phyloP scores from a whole-genome alignment of 2,888 invertebrate genomes.

The Fabriciana adippe region DNA sequence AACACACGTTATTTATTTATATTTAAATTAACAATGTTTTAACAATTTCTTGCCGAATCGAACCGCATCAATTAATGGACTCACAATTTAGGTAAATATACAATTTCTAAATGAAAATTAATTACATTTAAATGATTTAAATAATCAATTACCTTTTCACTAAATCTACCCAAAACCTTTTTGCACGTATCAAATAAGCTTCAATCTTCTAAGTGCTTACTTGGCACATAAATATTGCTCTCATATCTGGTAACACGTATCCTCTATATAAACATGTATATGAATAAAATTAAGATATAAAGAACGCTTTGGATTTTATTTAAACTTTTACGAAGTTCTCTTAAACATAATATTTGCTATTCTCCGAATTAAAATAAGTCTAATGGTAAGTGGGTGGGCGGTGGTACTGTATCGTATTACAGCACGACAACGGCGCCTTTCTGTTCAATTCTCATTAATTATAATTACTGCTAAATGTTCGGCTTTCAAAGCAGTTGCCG shows the following conservation, averaged over 20 bases:
- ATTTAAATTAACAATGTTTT: no score
- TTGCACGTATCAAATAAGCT: no score
- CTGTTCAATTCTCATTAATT: slow-evolving; percentile 69
- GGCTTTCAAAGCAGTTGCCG: slow-evolving; percentile 50
- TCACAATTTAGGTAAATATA: no score
- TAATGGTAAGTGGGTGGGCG: slow-evolving; percentile 39
- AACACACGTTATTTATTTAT: no score
- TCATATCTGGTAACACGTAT: neutral
- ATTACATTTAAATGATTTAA: no score
- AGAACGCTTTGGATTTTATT: neutral
- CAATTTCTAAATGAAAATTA: no score
- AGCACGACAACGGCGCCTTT: slow-evolving; percentile 62
- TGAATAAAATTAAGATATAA: neutral
- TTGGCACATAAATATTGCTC: no score
- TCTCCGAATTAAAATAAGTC: slow-evolving; percentile 37
- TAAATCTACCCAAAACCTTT: no score
- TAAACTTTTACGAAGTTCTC: slow-evolving; percentile 11
- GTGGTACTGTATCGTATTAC: slow-evolving; percentile 59
- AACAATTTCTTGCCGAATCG: no score
- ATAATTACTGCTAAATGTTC: slow-evolving; percentile 66
- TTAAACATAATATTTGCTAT: slow-evolving; percentile 30
- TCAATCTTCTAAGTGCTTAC: no score
- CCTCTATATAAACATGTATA: neutral
- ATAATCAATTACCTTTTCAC: no score
- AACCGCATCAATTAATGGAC: no score